Percentiles rank a stretch among this genome's conserved stretches.
Conservation (phyloP, 2,113 vertebrate genomes). For the Reinhardtius hippoglossoides region DNA sequence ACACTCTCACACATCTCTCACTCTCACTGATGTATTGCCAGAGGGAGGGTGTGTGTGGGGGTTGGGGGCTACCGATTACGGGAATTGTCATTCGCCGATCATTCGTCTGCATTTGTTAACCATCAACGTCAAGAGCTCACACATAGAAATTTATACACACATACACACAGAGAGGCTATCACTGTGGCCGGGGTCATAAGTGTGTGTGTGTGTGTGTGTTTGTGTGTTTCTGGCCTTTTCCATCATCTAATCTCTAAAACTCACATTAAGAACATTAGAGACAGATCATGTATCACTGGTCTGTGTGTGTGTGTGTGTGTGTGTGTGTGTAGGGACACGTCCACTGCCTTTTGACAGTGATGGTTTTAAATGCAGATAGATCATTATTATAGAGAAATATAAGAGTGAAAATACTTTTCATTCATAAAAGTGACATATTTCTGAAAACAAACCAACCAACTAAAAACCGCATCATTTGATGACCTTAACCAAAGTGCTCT, state of each 20-base stretch:
- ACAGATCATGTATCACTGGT: slow-evolving; percentile 60
- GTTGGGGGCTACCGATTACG: slow-evolving; percentile 71
- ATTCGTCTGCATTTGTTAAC: slow-evolving; percentile 80
- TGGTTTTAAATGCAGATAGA: slow-evolving; percentile 57
- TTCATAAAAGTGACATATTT: no score
- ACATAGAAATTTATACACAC: slow-evolving; percentile 16
- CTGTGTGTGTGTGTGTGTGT: slow-evolving; percentile 25
- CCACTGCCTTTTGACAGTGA: slow-evolving; percentile 38
- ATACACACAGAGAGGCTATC: slow-evolving; percentile 13
- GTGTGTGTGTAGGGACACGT: slow-evolving; percentile 11
- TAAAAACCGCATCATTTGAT: no score
- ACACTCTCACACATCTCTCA: slow-evolving; percentile 16
- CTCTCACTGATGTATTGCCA: slow-evolving; percentile 61
- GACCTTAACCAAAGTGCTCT: no score
- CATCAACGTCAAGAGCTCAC: slow-evolving; percentile 72
- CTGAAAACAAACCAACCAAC: no score
- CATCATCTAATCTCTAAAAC: slow-evolving; percentile 69
- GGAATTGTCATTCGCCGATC: slow-evolving; percentile 78
- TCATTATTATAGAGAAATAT: slow-evolving; percentile 21
- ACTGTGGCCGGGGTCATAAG: slow-evolving; percentile 5
- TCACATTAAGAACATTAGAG: slow-evolving; percentile 69
- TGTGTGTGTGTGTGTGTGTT: slow-evolving; percentile 13
- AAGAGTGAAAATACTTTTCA: background rate
- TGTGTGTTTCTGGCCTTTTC: slow-evolving; percentile 53
- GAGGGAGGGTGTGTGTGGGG: slow-evolving; percentile 37